Base-by-base conservation (phyloP, 1,140 invertebrate species). In the Cylas formicarius region DNA sequence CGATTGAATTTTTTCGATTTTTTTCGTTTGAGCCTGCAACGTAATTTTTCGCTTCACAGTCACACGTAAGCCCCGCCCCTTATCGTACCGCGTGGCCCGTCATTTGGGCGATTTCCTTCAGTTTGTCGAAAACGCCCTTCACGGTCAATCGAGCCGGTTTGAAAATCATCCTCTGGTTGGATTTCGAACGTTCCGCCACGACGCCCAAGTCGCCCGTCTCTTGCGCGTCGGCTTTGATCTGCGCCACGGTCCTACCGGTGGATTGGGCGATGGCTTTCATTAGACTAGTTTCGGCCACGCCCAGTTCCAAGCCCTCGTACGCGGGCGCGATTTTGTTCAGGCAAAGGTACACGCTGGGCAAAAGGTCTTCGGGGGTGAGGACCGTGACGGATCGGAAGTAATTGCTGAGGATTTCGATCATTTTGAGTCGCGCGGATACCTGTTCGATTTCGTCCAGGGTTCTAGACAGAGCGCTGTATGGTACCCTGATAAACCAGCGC, bases 261-360 rank as follows among this genome's bases (percentile, higher is more conserved):
- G 88, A 83, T 65, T 93, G 85, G 16, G 89, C 90, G 33, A 99
- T 84, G 0, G 93, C 90, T 73, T 96, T 97, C 76, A 93, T 91
- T 5, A 98, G 68, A 38, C 88, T 83, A 0, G 80, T 87, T 60
- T 99, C 95, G 3, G 96, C 96, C 33, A 99, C 81, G 7, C 96
- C 95, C 13, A 63, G 45, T 44, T 63, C 61, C 11, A 63, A 45
- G 45, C 59, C 85, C 71, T 94, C 85, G 68, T 97, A 97, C 2
- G 91, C 87, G 0, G 96, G 95, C 3, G 87, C 93, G 27, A 98
- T 66, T 67, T 93, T 85, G 72, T 99, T 99, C 1, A 99, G 72
- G 65, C 91, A 97, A 21, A 99, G 67, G 66, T 99, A 98, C 10
- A 99, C 76, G 62, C 87, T 91, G 0, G 83, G 76, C 27, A 96